Conservation (phyloP, 2,797 vertebrate species). For the Erpetoichthys calabaricus region DNA sequence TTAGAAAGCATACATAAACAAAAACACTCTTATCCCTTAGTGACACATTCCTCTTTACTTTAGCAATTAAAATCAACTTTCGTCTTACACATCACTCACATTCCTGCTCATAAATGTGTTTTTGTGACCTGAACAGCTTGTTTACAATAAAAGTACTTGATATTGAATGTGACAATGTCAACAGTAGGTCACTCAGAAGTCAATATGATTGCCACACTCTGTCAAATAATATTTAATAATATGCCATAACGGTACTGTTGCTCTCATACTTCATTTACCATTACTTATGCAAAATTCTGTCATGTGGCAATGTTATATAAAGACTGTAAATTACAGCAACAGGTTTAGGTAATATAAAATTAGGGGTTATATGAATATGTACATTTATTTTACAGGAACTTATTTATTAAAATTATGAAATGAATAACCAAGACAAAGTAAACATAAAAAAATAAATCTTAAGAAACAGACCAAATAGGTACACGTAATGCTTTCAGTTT, state of each 20-base stretch:
- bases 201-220: slow-evolving; percentile 6
- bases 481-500: too few relatives aligned
- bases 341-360: too few relatives aligned
- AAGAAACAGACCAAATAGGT: too few relatives aligned
- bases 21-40: too few relatives aligned
- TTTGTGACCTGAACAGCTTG: slow-evolving; percentile 1
- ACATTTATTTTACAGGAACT: too few relatives aligned
- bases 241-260: background rate
- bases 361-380: too few relatives aligned
- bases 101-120: background rate
- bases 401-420: too few relatives aligned
- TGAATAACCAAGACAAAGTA: too few relatives aligned
- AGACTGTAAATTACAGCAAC: background rate
- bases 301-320: background rate
- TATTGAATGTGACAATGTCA: slow-evolving; percentile 5
- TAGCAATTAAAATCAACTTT: background rate
- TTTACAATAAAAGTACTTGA: slow-evolving; percentile 2
- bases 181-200: slow-evolving; percentile 1
- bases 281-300: slow-evolving; percentile 2
- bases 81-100: background rate
- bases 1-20: too few relatives aligned
- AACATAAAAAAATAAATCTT: too few relatives aligned
- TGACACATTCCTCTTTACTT: too few relatives aligned
- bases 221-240: slow-evolving; percentile 6
- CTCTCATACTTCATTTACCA: background rate